Conservation (phyloP, 2,113 vertebrate genomes). For the Solea senegalensis region DNA sequence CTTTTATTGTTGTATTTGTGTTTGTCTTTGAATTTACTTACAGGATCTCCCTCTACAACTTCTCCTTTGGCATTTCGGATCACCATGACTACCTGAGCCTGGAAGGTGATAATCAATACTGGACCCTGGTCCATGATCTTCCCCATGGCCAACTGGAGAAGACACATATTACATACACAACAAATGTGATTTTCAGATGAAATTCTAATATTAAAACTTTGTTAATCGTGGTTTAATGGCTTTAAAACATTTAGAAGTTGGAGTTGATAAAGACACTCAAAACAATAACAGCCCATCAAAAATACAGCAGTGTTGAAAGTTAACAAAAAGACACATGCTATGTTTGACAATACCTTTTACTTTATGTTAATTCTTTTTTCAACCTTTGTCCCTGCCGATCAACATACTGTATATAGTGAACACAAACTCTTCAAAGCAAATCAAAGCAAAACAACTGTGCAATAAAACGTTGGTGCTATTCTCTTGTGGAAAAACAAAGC, state of each 20-base stretch:
- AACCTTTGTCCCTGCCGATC: too few species aligned
- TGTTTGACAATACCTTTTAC: too few species aligned
- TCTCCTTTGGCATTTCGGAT: conserved; percentile 89
- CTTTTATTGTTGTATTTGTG: not conserved
- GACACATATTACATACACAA: not conserved
- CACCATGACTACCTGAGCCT: conserved; percentile 95
- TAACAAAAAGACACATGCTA: too few species aligned
- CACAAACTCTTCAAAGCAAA: not conserved
- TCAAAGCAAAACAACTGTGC: not conserved
- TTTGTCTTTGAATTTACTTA: conserved; percentile 74
- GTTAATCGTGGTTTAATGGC: not conserved
- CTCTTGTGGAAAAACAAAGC: too few species aligned
- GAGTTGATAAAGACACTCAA: too few species aligned
- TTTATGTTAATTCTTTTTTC: too few species aligned
- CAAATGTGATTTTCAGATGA: not conserved
- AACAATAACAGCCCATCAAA: too few species aligned
- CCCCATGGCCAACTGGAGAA: conserved; percentile 91
- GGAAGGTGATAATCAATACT: conserved; percentile 96
- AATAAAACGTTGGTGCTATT: too few species aligned
- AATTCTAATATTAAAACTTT: not conserved
- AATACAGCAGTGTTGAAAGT: too few species aligned
- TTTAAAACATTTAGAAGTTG: not conserved
- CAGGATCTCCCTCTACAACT: conserved; percentile 93
- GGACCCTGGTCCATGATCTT: conserved; percentile 99
- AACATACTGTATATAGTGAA: not conserved